A percentile compares a stretch with the other conserved stretches of the same genome.
Conservation (phyloP, 2,113 vertebrate species). For the Beaufortia kweichowensis region DNA sequence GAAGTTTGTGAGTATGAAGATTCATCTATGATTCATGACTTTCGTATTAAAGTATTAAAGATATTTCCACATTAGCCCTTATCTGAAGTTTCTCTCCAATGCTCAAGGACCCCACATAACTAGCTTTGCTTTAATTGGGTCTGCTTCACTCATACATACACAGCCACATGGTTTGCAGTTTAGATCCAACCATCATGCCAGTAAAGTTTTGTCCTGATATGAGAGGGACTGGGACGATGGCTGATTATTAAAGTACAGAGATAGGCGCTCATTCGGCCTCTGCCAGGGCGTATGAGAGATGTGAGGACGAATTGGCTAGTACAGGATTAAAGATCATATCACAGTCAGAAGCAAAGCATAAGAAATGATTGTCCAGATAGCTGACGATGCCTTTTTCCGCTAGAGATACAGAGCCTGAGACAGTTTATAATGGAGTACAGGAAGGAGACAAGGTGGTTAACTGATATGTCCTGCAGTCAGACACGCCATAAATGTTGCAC, state of each 20-base stretch:
- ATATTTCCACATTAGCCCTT: too few relatives aligned
- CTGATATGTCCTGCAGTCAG: slow-evolving; percentile 27
- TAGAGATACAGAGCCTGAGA: slow-evolving; percentile 45
- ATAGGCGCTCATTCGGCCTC: slow-evolving; percentile 31
- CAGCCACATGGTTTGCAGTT: slow-evolving; percentile 1
- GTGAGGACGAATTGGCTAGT: slow-evolving; percentile 55
- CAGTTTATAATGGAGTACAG: slow-evolving; percentile 50
- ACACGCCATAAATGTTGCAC: not conserved
- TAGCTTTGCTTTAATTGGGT: slow-evolving; percentile 5
- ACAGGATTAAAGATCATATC: slow-evolving; percentile 75
- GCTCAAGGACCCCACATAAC: not conserved
- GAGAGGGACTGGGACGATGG: not conserved
- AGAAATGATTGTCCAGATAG: slow-evolving; percentile 61
- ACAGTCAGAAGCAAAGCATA: slow-evolving; percentile 58
- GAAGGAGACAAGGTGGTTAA: slow-evolving; percentile 43
- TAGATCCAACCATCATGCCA: not conserved
- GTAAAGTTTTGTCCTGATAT: slow-evolving; percentile 28
- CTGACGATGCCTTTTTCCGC: slow-evolving; percentile 47
- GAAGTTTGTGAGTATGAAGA: not conserved
- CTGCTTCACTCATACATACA: not conserved
- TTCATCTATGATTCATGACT: too few relatives aligned
- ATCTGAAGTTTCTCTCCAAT: not conserved
- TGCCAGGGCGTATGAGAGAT: slow-evolving; percentile 61
- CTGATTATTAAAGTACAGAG: slow-evolving; percentile 33
- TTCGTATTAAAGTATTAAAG: too few relatives aligned